Evolutionary conservation across 1,140 invertebrate genomes (phyloP), one percentile per base, ranked within the genome.

Genomic region (Radopholus similis): DNA sequence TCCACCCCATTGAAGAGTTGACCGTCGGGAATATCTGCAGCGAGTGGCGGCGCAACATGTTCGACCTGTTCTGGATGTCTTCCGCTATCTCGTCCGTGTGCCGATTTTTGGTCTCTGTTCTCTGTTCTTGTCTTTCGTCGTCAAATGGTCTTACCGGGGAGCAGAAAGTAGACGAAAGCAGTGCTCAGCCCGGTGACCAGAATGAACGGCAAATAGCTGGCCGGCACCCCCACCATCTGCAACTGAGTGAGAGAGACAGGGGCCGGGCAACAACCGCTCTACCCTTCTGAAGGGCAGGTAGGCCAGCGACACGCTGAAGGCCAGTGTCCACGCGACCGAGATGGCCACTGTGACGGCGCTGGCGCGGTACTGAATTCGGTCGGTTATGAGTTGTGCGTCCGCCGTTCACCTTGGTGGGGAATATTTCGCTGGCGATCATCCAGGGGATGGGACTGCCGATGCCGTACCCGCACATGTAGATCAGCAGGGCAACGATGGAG

Each of bases 401-500:
- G n/a, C n/a, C n/a, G n/a, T 13, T 23, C 38, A 75, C 70, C 30
- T 71, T 74, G 13, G 71, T 72, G 5, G 74, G 72, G 56, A 72
- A 72, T 13, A 79, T 65, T 54, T 79, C 77, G 56, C 78, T 66
- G 2, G 79, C 71, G 13, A 80, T 80, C 68, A 80, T 78, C 78
- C 78, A 80, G 13, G 78, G 76, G 49, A 80, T 80, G 1, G 78
- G 78, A 2, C 72, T 76, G 28, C 78, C 78, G 1, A 77, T 59
- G 40, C 78, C 78, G 55, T 80, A 80, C 13, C 74, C 74, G 44
- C 68, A 72, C 78, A 80, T 80, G 71, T 80, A 80, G 11, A 72
- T 18, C 1, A 80, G 54, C 21, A 80, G 54, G 3, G 78, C 63
- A 11, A 66, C 37, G 11, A 80, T 81, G 23, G 74, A 60, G 15